Percentiles rank a stretch among this genome's conserved stretches.
phyloP scores from a whole-genome alignment of 2,113 vertebrate genomes.

The Pygoscelis adeliae region DNA sequence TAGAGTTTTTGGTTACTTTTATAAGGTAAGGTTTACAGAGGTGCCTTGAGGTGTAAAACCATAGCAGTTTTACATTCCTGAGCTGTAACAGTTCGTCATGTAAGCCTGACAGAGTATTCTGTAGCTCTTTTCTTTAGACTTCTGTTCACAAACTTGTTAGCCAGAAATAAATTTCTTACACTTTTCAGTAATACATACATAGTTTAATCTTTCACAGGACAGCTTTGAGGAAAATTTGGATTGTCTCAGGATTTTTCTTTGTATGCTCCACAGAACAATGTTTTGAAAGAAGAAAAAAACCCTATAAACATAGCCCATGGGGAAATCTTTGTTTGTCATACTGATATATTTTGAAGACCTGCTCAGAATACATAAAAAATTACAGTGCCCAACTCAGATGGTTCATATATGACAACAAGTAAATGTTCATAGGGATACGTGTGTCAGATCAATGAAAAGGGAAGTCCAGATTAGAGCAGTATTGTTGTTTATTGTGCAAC shows the following conservation, averaged over 20 bases:
- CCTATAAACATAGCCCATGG: background rate
- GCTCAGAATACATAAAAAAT: background rate
- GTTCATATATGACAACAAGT: background rate
- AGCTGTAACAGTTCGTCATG: background rate
- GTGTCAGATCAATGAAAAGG: background rate
- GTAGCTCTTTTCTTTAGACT: background rate
- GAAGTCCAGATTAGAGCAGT: background rate
- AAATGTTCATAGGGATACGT: background rate
- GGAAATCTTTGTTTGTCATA: background rate
- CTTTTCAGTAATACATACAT: background rate
- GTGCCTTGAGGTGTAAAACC: background rate
- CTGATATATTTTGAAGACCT: background rate
- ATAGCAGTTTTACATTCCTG: background rate
- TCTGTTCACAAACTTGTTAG: background rate
- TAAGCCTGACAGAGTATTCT: background rate
- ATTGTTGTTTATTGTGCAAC: background rate
- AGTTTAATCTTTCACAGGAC: background rate
- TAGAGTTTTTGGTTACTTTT: background rate
- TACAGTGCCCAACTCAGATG: background rate
- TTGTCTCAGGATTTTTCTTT: background rate
- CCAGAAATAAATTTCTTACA: background rate
- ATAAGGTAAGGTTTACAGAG: background rate
- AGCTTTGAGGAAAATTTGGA: background rate
- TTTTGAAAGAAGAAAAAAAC: background rate
- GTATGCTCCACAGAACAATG: background rate